Base-by-base conservation (phyloP, 2,113 vertebrate species). In the Phyllopteryx taeniolatus region DNA sequence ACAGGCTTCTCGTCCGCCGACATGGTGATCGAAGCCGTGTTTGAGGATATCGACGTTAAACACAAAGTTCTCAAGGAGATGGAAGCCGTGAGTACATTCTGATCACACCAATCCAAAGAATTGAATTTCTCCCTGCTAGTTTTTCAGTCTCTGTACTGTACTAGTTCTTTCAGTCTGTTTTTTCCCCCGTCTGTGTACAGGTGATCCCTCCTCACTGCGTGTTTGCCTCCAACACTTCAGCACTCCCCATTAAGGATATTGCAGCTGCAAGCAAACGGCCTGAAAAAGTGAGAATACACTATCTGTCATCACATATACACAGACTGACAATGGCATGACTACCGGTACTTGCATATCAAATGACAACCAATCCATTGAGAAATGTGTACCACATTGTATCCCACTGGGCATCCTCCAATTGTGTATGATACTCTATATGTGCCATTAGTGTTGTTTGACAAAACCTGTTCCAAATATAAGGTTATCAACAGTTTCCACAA, bases 41-140 rank as follows among this genome's bases (percentile, higher is more conserved):
- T 65, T 65, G 63, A 65, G 42, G 63, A 65, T 46, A 65, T 65
- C 20, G 7, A 8, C 42, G n/a, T 65, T 12, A 65, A 65, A 46
- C 95, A 96, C 84, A 90, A 85, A 91, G 95, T 96, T 72, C 76
- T 97, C 14, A 94, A 94, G 87, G 95, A 97, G 75, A 91, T 95
- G 43, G 95, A 97, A 78, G 92, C 92, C 0, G 95, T 96, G 81
- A 94, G 51, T 57, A 22, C 2, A 22, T 5, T 13, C 42, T 65
- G 42, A 46, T 22, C 63, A 65, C 42, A 14, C 19, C 63, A 35
- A n/a, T 20, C 6, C 71, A 44, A 46, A 8, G 27, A 31, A 27
- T 47, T 8, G 2, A 19, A 49, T 70, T 43, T 57, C 35, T 59
- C 0, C 17, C 11, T 14, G 56, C 8, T 54, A 42, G 6, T 47